Evolutionary conservation across 2,888 invertebrate genomes (phyloP), one percentile per base, ranked within the genome.

Genomic region (Melanostoma scalare): DNA sequence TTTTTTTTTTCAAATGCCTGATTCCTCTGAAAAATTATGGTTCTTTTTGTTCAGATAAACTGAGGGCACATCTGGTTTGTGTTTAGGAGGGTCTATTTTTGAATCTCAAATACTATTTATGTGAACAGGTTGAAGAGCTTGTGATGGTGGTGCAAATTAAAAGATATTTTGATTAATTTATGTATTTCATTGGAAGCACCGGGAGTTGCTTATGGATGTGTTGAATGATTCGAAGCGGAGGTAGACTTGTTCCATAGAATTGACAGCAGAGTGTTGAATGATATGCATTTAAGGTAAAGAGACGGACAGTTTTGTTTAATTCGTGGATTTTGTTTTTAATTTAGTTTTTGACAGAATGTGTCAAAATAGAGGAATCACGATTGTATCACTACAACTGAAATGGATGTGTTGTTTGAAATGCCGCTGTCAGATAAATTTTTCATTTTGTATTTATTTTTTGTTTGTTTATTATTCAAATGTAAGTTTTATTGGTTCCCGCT

Each of bases 141-240:
- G 9, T 8, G 55, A 46, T 48, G 36, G 48, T 52, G 50, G 40
- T 52, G 67, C 40, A 75, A 56, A 77, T 76, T 48, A 60, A 40
- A 40, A 67, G 60, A 79, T 73, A 60, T 61, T 67, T 68, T 48
- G 79, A 79, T 79, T 73, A 73, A 63, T 73, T 68, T 42, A 30
- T 67, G 36, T 44, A 8, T 31, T 53, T 60, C 42, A 9, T n/a
- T 8, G 9, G 36, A 53, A 55, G 40, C 31, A 56, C 8, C n/a
- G 31, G 38, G 40, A 33, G 33, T 40, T 33, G 50, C 10, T 69
- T 50, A 58, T 40, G 35, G 50, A 40, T 50, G 69, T 10, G 48
- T 50, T 20, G 20, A 20, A 20, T 20, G 20, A 20, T 20, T 20
- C 20, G 20, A 20, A 20, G 20, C 20, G 20, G 20, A 20, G 20